Evolutionary conservation across 2,113 vertebrate genomes (phyloP).

Genomic region (Nothobranchius furzeri): DNA sequence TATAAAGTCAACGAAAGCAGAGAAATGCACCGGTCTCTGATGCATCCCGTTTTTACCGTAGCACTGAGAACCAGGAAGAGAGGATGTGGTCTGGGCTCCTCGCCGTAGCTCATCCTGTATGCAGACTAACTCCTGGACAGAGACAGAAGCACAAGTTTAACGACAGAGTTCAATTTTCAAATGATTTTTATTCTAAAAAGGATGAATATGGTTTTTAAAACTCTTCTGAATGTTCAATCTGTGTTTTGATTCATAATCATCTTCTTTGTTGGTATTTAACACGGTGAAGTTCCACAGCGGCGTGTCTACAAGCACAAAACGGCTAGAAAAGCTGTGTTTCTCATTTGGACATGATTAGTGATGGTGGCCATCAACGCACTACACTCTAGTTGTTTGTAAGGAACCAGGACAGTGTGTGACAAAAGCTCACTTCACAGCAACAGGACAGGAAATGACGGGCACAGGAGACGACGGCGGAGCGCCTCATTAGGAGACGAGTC

Average conservation of each 20-base stretch:
- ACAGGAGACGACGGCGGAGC: slow-evolving; percentile 1
- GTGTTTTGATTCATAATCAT: no score
- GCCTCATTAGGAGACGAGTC: slow-evolving; percentile 33
- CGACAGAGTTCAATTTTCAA: not conserved
- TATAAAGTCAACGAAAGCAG: no score
- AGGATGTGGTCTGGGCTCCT: slow-evolving; percentile 93
- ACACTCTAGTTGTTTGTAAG: not conserved
- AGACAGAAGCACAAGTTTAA: slow-evolving; percentile 30
- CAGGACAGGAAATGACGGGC: slow-evolving; percentile 14
- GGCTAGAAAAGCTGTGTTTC: not conserved
- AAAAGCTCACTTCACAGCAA: slow-evolving; percentile 7
- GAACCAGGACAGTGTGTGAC: not conserved
- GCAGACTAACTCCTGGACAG: slow-evolving; percentile 85
- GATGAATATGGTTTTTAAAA: no score
- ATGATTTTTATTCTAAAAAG: no score
- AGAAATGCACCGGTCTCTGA: no score
- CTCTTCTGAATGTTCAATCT: no score
- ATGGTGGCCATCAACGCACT: not conserved
- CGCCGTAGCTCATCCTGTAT: slow-evolving; percentile 95
- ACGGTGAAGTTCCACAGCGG: no score
- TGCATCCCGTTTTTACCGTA: slow-evolving; percentile 78
- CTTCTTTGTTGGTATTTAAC: no score
- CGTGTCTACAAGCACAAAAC: not conserved
- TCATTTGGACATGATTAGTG: not conserved
- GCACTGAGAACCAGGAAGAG: slow-evolving; percentile 92